A percentile compares a stretch with the other conserved stretches of the same genome.
These are phyloP conservation scores for Hydrotaea diabolus DNA, from an alignment of 2,888 invertebrate species.

Conservation along the genomic window DNA sequence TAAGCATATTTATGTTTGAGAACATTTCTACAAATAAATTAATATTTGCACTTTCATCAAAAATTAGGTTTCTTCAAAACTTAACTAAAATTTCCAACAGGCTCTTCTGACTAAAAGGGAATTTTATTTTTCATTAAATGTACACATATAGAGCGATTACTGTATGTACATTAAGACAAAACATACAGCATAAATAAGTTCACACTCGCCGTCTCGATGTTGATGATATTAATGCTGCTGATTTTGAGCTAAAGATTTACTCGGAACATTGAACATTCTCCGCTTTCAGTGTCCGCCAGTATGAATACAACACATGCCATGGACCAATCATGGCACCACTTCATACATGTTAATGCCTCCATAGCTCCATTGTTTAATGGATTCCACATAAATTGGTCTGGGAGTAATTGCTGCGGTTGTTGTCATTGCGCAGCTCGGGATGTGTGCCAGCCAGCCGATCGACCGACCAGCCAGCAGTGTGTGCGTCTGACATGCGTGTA, in stretches of 20 bases:
- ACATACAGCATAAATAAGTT: conserved; percentile 33
- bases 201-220: conserved; percentile 43
- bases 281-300: conserved; percentile 4
- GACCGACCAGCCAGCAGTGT: conserved; percentile 13
- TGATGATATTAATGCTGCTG: conserved; percentile 50
- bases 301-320: no score
- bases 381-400: conserved; percentile 32
- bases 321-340: background rate
- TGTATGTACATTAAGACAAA: background rate
- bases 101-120: no score
- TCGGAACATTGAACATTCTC: conserved; percentile 6
- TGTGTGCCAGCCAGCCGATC: background rate
- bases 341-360: conserved; percentile 8
- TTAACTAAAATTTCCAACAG: no score
- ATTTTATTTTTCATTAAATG: no score
- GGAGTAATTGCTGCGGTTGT: conserved; percentile 11
- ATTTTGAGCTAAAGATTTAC: conserved; percentile 55
- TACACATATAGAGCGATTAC: background rate
- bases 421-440: background rate
- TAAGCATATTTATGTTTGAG: no score
- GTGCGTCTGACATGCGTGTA: conserved; percentile 61
- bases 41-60: no score
- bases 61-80: no score
- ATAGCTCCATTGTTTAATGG: conserved; percentile 25
- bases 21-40: no score